These are phyloP conservation scores for Cyphomyrus plagiostoma DNA, from an alignment of 2,113 vertebrate species.

Conservation along the genomic window DNA sequence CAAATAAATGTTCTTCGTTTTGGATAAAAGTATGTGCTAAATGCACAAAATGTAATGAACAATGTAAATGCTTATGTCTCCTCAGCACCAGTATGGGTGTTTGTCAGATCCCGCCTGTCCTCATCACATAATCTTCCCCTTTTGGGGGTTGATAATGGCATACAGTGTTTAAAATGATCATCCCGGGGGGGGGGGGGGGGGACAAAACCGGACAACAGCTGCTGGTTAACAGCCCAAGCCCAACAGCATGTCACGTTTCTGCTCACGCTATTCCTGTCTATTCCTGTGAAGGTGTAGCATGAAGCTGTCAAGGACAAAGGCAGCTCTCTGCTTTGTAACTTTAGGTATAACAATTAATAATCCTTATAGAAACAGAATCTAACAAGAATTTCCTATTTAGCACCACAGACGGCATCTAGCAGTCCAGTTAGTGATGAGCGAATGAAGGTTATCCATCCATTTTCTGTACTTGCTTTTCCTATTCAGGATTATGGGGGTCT, in stretches of 20 bases:
- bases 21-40: not conserved
- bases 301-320: not conserved
- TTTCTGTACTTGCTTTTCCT: not conserved
- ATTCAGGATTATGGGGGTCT: not conserved
- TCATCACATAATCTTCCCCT: not conserved
- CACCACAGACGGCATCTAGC: constrained; percentile 33
- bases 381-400: constrained; percentile 29
- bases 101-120: not conserved
- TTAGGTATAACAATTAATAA: not conserved
- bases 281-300: not conserved
- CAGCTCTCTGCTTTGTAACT: not conserved
- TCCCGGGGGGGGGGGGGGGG: too few relatives aligned
- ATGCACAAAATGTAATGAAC: not conserved
- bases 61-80: not conserved
- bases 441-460: not conserved
- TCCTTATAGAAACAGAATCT: constrained; percentile 11
- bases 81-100: not conserved
- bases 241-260: not conserved
- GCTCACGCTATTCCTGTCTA: not conserved
- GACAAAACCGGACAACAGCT: not conserved
- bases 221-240: not conserved
- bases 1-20: too few relatives aligned
- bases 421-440: not conserved
- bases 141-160: not conserved
- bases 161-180: too few relatives aligned